Evolutionary conservation across 2,113 vertebrate genomes (phyloP), one percentile per base, ranked within the genome.

Genomic region (Fulica atra): DNA sequence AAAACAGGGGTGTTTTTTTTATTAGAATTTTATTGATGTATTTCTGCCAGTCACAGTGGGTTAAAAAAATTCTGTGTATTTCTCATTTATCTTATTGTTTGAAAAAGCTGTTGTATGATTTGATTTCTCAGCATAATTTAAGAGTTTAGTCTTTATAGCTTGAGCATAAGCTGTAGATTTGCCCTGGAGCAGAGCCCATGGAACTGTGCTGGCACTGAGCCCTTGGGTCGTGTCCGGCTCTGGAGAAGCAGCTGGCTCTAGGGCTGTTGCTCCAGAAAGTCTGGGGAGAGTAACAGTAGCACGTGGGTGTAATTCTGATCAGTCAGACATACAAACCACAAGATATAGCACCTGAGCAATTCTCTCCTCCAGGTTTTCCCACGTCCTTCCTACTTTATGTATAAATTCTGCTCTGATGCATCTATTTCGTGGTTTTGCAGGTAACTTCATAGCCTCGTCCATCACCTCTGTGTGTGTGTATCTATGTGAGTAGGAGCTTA

Each of bases 151-250:
- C 56, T 81, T 83, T 63, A 8, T 57, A 36, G 23, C 38, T 71
- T 51, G 6, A 74, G 2, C 64, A 5, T 40, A 44, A 79, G 29
- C 25, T 90, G 4, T 36, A 16, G 28, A 12, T 59, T 51, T 83
- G 40, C 18, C 73, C 29, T 35, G 35, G 72, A 46, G 29, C 46
- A 84, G 54, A 72, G 16, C 40, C 18, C 7, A 5, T 46, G 31
- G 51, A 16, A 59, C 23, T 56, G 25, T 70, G 33, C 16, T 0
- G 6, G 26, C 64, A n/a, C 53, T 64, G 66, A 85, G 61, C 61
- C 36, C 35, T 7, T 0, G 0, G 31, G 16, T 28, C 0, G 0
- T 57, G n/a, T 36, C 9, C 0, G 71, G 25, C 14, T 26, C 48
- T 2, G 1, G 20, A 44, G 42, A 35, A 77, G 50, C 20, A 70